Conservation (phyloP, 2,113 vertebrate genomes). For the Pomatostomus ruficeps region DNA sequence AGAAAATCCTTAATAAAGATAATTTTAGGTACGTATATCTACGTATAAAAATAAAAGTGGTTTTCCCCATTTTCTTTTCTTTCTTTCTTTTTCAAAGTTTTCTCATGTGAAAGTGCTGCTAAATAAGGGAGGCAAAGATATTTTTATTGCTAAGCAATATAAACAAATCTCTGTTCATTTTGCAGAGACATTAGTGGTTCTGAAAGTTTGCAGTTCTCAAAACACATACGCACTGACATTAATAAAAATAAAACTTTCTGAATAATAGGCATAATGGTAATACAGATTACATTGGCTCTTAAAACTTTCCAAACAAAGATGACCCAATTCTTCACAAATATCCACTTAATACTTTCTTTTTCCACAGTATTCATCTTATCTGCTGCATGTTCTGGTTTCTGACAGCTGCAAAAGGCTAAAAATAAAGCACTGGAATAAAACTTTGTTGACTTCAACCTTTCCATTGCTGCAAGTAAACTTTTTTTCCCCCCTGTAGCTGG, state of each 20-base stretch:
- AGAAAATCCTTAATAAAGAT: background rate
- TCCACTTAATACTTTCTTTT: background rate
- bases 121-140: background rate
- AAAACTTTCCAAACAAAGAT: background rate
- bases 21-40: background rate
- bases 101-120: background rate
- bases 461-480: background rate
- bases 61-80: background rate
- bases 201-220: background rate
- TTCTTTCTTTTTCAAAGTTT: background rate
- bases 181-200: background rate
- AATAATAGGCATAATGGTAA: background rate
- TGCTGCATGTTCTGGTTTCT: background rate
- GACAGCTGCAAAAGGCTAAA: background rate
- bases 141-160: background rate
- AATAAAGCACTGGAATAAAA: background rate
- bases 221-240: background rate
- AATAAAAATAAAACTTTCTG: background rate
- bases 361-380: background rate
- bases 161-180: background rate
- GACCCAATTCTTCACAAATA: background rate
- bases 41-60: background rate
- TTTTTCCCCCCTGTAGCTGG: accelerated
- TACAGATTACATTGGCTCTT: background rate
- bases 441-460: background rate